phyloP scores from a whole-genome alignment of 2,888 invertebrate species.

The Erpobdella octoculata region DNA sequence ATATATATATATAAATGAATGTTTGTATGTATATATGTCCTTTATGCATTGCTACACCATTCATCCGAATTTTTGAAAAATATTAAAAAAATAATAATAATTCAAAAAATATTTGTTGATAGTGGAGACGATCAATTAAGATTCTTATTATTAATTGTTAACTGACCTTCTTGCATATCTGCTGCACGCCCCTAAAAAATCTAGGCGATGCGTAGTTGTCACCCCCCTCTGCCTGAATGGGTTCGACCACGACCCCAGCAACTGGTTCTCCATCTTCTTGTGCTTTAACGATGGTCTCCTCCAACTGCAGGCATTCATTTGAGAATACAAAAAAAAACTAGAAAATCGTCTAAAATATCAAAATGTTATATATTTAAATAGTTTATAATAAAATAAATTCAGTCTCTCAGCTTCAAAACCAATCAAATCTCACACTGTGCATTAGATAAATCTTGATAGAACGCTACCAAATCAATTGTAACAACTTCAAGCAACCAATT shows the following conservation, averaged over 20 bases:
- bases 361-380: too few species aligned
- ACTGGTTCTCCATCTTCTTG: conserved; percentile 64
- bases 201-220: conserved; percentile 83
- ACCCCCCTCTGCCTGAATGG: conserved; percentile 75
- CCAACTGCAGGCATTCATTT: conserved; percentile 18
- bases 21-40: too few species aligned
- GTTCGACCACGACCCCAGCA: conserved; percentile 84
- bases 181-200: conserved; percentile 77
- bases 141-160: too few species aligned
- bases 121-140: too few species aligned
- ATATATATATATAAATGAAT: too few species aligned
- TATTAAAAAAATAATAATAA: too few species aligned
- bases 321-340: background rate
- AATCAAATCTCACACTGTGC: background rate
- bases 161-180: conserved; percentile 70
- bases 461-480: background rate
- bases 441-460: too few species aligned
- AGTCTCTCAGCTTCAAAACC: background rate
- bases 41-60: too few species aligned
- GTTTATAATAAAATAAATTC: too few species aligned
- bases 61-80: too few species aligned
- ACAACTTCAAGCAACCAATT: background rate
- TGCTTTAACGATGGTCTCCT: conserved; percentile 58
- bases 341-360: background rate
- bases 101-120: too few species aligned